phyloP scores from a whole-genome alignment of 2,797 vertebrate species.

The Pangasius djambal region DNA sequence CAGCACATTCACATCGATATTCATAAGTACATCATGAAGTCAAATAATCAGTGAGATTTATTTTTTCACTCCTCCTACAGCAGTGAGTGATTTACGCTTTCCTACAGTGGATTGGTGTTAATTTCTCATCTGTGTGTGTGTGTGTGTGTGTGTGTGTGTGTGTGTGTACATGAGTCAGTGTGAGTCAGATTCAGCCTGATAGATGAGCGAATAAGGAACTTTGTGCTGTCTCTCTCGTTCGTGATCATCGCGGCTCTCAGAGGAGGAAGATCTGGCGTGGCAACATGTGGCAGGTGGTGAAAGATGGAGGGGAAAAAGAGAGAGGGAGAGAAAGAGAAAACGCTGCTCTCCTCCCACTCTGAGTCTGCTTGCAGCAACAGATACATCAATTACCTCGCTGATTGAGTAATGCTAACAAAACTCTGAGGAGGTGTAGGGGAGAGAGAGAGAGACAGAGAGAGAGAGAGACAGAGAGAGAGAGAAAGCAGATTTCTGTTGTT shows the following conservation, averaged over 20 bases:
- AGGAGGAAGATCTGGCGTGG: constrained; percentile 64
- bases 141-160: constrained; percentile 63
- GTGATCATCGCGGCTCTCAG: constrained; percentile 53
- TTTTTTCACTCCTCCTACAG: constrained; percentile 45
- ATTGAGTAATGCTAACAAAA: constrained; percentile 71
- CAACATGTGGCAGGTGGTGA: constrained; percentile 75
- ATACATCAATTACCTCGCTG: constrained; percentile 69
- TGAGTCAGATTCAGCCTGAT: constrained; percentile 65
- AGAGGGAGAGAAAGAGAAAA: constrained; percentile 47
- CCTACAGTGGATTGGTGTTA: constrained; percentile 59
- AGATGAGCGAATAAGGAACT: constrained; percentile 63
- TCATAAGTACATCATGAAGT: constrained; percentile 68
- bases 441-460: neutral
- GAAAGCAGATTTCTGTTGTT: constrained; percentile 2
- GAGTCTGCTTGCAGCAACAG: constrained; percentile 63
- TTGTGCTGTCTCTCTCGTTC: constrained; percentile 48
- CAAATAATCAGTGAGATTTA: constrained; percentile 48
- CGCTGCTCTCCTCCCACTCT: constrained; percentile 54
- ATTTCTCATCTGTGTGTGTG: constrained; percentile 65
- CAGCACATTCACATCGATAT: constrained; percentile 66
- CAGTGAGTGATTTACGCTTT: constrained; percentile 67
- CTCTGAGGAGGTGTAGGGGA: constrained; percentile 60
- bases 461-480: constrained; percentile 12
- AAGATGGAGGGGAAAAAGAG: constrained; percentile 51
- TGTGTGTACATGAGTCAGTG: constrained; percentile 58